These are phyloP conservation scores for Chrysotoxum bicinctum DNA, from an alignment of 2,888 invertebrate species.

Conservation along the genomic window DNA sequence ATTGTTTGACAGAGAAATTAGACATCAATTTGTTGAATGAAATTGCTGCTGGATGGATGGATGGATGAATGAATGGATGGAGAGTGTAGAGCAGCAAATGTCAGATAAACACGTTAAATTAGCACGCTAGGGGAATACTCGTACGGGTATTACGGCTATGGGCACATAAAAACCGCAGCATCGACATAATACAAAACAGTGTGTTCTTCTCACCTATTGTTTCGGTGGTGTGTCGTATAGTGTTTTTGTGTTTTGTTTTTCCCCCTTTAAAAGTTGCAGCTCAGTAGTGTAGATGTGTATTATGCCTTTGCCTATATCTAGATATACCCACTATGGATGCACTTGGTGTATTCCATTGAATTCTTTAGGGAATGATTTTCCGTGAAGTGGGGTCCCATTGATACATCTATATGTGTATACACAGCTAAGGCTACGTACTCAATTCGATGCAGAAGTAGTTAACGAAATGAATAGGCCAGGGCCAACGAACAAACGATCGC, in stretches of 20 bases:
- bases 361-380: conserved; percentile 50
- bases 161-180: conserved; percentile 62
- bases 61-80: background rate
- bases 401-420: background rate
- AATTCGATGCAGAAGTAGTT: conserved; percentile 61
- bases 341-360: conserved; percentile 48
- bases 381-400: conserved; percentile 53
- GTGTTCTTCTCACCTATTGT: conserved; percentile 71
- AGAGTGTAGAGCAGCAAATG: conserved; percentile 47
- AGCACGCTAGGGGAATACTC: conserved; percentile 50
- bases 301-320: background rate
- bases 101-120: conserved; percentile 70
- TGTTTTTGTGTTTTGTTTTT: conserved; percentile 6
- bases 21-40: conserved; percentile 72
- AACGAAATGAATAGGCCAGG: conserved; percentile 63
- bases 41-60: conserved; percentile 35
- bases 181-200: conserved; percentile 66
- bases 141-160: background rate
- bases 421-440: background rate
- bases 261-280: conserved; percentile 7
- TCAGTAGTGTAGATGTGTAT: conserved; percentile 25
- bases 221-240: conserved; percentile 25
- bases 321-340: conserved; percentile 4
- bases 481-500: background rate
- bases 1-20: conserved; percentile 73